Evolutionary conservation across 92 coral and sea anemone genomes (phyloP), one percentile per base, ranked within the genome.

Genomic region (Parazoanthus darwini): DNA sequence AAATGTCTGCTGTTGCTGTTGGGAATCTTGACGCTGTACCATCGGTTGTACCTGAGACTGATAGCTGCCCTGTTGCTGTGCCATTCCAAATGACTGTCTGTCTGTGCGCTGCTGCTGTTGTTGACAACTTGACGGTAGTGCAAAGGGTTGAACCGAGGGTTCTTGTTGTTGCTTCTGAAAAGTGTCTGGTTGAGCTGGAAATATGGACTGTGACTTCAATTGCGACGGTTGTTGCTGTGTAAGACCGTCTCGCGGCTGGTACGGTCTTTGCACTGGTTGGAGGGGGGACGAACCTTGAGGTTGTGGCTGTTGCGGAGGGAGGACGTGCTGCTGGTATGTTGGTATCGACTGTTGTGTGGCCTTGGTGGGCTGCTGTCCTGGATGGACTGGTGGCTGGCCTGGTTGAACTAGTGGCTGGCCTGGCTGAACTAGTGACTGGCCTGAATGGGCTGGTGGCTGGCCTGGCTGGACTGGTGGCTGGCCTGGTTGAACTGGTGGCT

Each of bases 21-120:
- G 71, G 14, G 85, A 81, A 81, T 81, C 68, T 66, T 81, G 85
- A 81, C 48, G 85, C 85, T 35, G 85, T 22, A 50, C 7, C 11
- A 66, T 1, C 18, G 74, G 74, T 56, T 35, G 85, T 16, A 63
- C 33, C 20, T 37, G 85, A 15, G 74, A 59, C 25, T 37, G 85
- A n/a, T 81, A 81, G 26, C 54, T 13, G 20, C 54, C 85, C 18
- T 81, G 85, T 13, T 63, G 85, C 85, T 81, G 85, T 36, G 67
- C 20, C 1, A 43, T 10, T 14, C 82, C 82, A 78, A 44, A 29
- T 26, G 63, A 18, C 29, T 9, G 82, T 10, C 38, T 33, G 18
- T 48, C 85, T 80, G 25, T 59, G n/a, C 43, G 72, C 3, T 80
- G 68, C 85, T 50, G 67, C 48, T 80, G 85, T 11, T 58, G 85